phyloP scores from a whole-genome alignment of 1,140 invertebrate species.

The Mesaphorura yosii region DNA sequence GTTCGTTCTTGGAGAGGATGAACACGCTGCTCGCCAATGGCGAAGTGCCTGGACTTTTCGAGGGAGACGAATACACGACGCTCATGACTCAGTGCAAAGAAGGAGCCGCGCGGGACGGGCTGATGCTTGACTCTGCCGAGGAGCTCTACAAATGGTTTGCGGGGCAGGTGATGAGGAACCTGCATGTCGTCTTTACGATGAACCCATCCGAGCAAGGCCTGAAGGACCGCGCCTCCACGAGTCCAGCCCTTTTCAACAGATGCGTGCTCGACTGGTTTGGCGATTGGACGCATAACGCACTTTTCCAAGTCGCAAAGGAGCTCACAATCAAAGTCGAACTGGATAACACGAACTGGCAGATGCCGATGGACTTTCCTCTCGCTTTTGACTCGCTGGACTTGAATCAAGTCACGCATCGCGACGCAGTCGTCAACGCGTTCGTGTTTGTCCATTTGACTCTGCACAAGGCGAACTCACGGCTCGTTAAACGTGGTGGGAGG shows the following conservation, averaged over 20 bases:
- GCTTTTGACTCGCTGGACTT: conserved; percentile 63
- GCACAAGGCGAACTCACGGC: conserved; percentile 78
- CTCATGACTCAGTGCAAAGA: conserved; percentile 99
- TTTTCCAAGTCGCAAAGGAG: conserved; percentile 65
- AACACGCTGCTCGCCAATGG: conserved; percentile 98
- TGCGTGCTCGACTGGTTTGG: conserved; percentile 99
- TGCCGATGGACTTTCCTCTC: conserved; percentile 77
- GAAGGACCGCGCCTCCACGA: conserved; percentile 95
- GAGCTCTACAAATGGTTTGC: conserved; percentile 99
- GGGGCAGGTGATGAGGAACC: conserved; percentile 93
- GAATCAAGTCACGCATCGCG: conserved; percentile 63
- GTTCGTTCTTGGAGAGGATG: conserved; percentile 96
- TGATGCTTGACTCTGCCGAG: conserved; percentile 97
- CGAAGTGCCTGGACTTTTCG: conserved; percentile 87
- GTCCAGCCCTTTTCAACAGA: conserved; percentile 96
- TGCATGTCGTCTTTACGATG: conserved; percentile 99
- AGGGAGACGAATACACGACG: conserved; percentile 94
- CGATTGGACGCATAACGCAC: conserved; percentile 95
- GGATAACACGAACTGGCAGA: conserved; percentile 64
- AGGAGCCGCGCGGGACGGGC: conserved; percentile 89
- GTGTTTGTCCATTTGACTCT: conserved; percentile 97
- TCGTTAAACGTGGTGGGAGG: conserved; percentile 80
- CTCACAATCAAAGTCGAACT: conserved; percentile 57
- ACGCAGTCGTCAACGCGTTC: conserved; percentile 94
- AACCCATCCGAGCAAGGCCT: conserved; percentile 96